These are phyloP conservation scores for Hipposideros larvatus DNA, from an alignment of 2,797 vertebrate genomes.

Conservation along the genomic window DNA sequence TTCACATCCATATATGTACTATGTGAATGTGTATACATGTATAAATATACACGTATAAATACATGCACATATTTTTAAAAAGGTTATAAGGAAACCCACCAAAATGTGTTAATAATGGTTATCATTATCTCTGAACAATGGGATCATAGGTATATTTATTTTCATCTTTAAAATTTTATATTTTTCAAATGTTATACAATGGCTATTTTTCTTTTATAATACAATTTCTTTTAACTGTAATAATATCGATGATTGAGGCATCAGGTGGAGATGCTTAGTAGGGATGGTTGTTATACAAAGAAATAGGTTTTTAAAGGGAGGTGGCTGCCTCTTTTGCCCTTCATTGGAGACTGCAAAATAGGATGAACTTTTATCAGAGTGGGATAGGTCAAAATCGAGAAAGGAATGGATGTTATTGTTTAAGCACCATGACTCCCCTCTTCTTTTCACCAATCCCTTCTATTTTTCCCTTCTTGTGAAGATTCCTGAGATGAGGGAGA, in stretches of 20 bases:
- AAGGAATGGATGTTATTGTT: neutral
- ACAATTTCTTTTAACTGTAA: neutral
- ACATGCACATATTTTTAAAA: neutral
- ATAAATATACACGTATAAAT: too few species aligned
- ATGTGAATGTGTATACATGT: neutral
- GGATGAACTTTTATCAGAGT: neutral
- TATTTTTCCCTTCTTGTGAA: constrained; percentile 25
- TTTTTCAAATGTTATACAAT: neutral
- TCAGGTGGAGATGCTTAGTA: neutral
- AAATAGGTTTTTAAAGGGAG: neutral
- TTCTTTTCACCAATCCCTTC: neutral
- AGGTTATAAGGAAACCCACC: neutral
- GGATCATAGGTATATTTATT: neutral
- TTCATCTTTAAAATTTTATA: neutral
- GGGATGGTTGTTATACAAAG: neutral
- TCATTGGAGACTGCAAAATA: neutral
- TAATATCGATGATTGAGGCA: neutral
- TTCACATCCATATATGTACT: neutral
- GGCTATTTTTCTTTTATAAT: neutral
- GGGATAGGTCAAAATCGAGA: neutral
- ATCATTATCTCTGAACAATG: neutral
- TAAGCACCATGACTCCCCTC: neutral
- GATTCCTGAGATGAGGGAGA: neutral
- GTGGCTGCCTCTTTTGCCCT: neutral
- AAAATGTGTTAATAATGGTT: neutral